Conservation (phyloP, 1,140 invertebrate species). For the Brachionus angularis region DNA sequence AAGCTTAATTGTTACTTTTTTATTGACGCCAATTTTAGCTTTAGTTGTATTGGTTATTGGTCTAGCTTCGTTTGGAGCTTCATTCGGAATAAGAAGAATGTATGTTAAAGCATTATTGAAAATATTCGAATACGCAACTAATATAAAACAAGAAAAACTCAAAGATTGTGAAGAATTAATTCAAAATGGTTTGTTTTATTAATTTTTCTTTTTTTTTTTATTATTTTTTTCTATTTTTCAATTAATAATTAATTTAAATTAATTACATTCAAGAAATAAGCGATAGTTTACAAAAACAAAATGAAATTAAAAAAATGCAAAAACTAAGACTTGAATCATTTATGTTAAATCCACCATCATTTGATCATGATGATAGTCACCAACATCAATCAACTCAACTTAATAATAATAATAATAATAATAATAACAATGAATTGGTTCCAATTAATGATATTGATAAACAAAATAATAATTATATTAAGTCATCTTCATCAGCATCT, state of each 20-base stretch:
- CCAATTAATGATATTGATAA: too few species aligned
- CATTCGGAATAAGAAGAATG: constrained; percentile 37
- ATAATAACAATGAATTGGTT: background rate
- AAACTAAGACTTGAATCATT: background rate
- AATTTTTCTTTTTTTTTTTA: background rate
- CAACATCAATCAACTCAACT: too few species aligned
- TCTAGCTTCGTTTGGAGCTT: constrained; percentile 31
- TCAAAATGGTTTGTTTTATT: background rate
- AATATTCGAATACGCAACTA: constrained; percentile 43
- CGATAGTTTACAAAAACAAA: background rate
- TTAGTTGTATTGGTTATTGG: constrained; percentile 18
- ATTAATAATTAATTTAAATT: too few species aligned
- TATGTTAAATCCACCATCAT: background rate
- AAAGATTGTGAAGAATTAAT: constrained; percentile 21
- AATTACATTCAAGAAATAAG: too few species aligned
- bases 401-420: constrained; percentile 33
- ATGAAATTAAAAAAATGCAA: background rate
- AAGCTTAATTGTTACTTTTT: constrained; percentile 1
- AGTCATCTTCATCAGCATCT: too few species aligned
- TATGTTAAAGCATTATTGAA: constrained; percentile 25
- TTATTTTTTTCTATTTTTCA: background rate
- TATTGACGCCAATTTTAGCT: constrained; percentile 14
- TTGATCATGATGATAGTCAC: background rate
- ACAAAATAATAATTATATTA: too few species aligned
- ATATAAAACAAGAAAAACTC: constrained; percentile 42